These are phyloP conservation scores for Orientallactaga sibirica DNA, from an alignment of 2,797 vertebrate species.

Conservation along the genomic window DNA sequence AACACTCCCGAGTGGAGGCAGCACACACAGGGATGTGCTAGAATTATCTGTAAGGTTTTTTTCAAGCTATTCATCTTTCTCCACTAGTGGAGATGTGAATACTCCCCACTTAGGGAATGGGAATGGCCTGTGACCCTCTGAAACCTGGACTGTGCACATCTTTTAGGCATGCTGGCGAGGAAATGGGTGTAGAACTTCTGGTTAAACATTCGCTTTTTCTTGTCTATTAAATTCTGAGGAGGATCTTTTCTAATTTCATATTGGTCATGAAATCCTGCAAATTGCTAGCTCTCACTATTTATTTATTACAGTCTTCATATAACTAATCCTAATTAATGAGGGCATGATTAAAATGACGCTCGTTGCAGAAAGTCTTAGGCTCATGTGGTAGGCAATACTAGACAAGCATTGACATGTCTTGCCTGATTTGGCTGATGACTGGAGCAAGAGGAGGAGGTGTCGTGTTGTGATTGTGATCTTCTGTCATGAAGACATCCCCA, in stretches of 20 bases:
- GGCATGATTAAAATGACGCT: conserved; percentile 46
- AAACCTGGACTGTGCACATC: background rate
- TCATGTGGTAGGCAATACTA: background rate
- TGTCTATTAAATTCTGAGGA: background rate
- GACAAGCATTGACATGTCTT: background rate
- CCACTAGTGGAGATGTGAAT: background rate
- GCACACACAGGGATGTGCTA: background rate
- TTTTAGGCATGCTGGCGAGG: background rate
- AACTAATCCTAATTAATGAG: conserved; percentile 61
- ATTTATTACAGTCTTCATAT: conserved; percentile 32
- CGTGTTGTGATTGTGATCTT: background rate
- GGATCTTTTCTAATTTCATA: conserved; percentile 41
- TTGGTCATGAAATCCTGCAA: conserved; percentile 18
- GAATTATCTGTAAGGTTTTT: background rate
- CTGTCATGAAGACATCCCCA: background rate
- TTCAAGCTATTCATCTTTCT: background rate
- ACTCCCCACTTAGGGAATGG: background rate
- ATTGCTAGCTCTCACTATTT: background rate
- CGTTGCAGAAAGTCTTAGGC: background rate
- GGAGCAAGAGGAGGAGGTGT: background rate
- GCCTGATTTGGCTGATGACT: background rate
- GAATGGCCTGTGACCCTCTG: background rate
- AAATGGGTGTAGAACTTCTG: background rate
- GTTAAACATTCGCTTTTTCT: background rate
- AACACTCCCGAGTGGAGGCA: background rate